Evolutionary conservation across 2,797 vertebrate species (phyloP).

Genomic region (Enteromius treurensis): DNA sequence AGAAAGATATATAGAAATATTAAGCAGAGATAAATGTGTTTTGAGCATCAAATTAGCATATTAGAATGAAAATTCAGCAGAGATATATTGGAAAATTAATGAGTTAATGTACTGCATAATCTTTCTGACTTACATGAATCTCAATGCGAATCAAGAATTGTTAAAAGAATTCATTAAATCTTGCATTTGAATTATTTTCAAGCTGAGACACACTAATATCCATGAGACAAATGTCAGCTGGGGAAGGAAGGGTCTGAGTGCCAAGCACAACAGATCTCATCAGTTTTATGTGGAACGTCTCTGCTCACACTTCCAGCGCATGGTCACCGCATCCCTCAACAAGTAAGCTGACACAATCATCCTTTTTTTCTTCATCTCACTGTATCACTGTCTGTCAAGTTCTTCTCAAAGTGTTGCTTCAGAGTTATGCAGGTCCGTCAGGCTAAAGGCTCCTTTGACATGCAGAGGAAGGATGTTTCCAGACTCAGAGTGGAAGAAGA

Average conservation of each 20-base stretch:
- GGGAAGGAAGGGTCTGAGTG: slow-evolving; percentile 70
- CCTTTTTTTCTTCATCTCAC: neutral
- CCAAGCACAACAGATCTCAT: slow-evolving; percentile 68
- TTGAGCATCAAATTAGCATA: neutral
- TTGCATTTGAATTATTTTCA: neutral
- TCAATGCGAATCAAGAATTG: neutral
- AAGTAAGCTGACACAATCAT: slow-evolving; percentile 55
- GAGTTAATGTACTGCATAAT: neutral
- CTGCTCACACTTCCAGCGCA: slow-evolving; percentile 69
- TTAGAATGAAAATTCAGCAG: neutral
- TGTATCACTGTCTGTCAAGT: neutral
- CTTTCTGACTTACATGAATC: neutral
- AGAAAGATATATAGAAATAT: too few relatives aligned
- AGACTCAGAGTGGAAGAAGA: slow-evolving; percentile 65
- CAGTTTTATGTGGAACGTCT: slow-evolving; percentile 71
- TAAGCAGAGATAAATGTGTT: neutral
- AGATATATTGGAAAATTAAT: neutral
- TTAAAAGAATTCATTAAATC: neutral
- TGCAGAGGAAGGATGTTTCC: slow-evolving; percentile 62
- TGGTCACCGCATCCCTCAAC: slow-evolving; percentile 65
- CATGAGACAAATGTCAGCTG: slow-evolving; percentile 71
- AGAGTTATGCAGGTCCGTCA: slow-evolving; percentile 63
- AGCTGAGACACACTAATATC: slow-evolving; percentile 76
- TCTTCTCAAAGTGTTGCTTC: slow-evolving; percentile 30
- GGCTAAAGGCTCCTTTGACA: slow-evolving; percentile 55